Evolutionary conservation across 2,113 vertebrate species (phyloP).

Genomic region (Caranx melampygus): DNA sequence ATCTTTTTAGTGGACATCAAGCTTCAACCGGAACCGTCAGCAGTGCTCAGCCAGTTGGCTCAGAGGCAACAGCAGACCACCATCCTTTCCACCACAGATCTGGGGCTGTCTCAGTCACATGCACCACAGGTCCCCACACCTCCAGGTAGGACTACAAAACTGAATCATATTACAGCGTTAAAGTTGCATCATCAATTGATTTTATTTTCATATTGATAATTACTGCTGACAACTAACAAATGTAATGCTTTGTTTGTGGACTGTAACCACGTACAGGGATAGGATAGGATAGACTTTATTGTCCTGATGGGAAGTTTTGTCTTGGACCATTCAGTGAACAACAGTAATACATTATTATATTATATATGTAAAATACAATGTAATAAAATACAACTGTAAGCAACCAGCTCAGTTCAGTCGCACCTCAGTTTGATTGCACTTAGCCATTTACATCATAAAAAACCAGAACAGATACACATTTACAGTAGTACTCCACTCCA

Average conservation of each 20-base stretch:
- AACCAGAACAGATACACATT: background rate
- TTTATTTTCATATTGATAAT: background rate
- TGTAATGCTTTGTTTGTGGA: background rate
- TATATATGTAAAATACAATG: no score
- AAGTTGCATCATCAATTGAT: background rate
- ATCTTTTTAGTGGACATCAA: conserved; percentile 88
- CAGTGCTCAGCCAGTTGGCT: conserved; percentile 92
- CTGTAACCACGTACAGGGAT: background rate
- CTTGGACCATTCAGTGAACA: no score
- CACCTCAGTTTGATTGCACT: no score
- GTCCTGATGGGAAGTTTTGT: no score
- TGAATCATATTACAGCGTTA: background rate
- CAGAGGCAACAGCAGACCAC: conserved; percentile 88
- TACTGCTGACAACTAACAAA: background rate
- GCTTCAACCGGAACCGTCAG: conserved; percentile 94
- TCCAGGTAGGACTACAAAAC: conserved; percentile 59
- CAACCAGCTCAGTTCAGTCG: no score
- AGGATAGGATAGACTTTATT: no score
- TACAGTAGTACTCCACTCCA: background rate
- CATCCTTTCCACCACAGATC: conserved; percentile 67
- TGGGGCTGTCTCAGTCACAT: conserved; percentile 61
- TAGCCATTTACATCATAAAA: no score
- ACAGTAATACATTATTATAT: no score
- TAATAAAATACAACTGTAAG: no score
- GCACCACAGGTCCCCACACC: conserved; percentile 81